Conservation (phyloP, 2,888 invertebrate genomes). For the Polietes domitor region DNA sequence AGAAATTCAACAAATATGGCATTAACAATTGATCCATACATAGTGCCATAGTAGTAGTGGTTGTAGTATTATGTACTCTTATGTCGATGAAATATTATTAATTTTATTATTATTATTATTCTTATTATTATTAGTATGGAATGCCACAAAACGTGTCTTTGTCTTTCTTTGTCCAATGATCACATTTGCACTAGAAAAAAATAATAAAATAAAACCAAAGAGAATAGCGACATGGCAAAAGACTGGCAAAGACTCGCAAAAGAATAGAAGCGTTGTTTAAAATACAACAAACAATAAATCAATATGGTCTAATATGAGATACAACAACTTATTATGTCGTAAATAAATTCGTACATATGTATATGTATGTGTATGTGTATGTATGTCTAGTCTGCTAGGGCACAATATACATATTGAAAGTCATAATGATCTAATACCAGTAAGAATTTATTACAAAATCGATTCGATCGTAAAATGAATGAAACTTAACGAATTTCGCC, state of each 20-base stretch:
- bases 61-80: too few species aligned
- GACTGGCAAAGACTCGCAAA: background rate
- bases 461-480: background rate
- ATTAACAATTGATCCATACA: background rate
- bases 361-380: too few species aligned
- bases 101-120: too few species aligned
- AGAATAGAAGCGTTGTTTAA: background rate
- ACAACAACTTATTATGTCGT: slow-evolving; percentile 3
- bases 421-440: slow-evolving; percentile 44
- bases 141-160: slow-evolving; percentile 1
- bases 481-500: slow-evolving; percentile 52
- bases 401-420: background rate
- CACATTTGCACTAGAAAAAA: background rate
- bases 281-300: background rate
- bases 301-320: background rate
- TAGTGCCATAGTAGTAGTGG: background rate
- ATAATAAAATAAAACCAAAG: background rate
- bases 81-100: too few species aligned
- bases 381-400: background rate
- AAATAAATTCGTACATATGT: background rate
- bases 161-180: background rate
- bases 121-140: background rate
- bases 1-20: background rate
- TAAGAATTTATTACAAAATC: slow-evolving; percentile 31
- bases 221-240: background rate